These are phyloP conservation scores for Torymus tubicola DNA, from an alignment of 2,888 invertebrate genomes.

Conservation along the genomic window DNA sequence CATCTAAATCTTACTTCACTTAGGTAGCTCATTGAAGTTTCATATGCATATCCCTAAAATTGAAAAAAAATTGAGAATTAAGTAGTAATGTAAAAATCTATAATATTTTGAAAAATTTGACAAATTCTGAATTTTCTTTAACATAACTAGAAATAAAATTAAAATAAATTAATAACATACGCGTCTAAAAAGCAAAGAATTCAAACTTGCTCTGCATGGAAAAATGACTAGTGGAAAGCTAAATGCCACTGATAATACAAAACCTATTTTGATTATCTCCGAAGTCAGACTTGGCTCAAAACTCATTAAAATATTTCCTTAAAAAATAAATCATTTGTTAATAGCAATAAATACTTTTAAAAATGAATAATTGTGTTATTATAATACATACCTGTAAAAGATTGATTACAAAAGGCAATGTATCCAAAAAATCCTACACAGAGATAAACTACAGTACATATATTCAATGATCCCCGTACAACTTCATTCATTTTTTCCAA, in stretches of 20 bases:
- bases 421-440: conserved; percentile 96
- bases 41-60: conserved; percentile 82
- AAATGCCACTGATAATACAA: conserved; percentile 95
- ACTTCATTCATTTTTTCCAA: conserved; percentile 93
- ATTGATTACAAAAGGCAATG: conserved; percentile 88
- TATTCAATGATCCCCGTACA: conserved; percentile 91
- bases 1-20: conserved; percentile 89
- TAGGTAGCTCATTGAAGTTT: conserved; percentile 84
- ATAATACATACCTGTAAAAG: conserved; percentile 81
- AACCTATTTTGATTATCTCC: conserved; percentile 95
- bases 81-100: too few species aligned
- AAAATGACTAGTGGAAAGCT: conserved; percentile 98
- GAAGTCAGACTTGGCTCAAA: conserved; percentile 89
- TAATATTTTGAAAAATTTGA: too few species aligned
- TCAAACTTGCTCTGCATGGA: conserved; percentile 95
- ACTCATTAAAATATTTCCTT: conserved; percentile 94
- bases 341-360: conserved; percentile 31
- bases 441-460: conserved; percentile 93
- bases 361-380: conserved; percentile 9
- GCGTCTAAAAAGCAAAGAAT: conserved; percentile 87
- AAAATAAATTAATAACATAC: conserved; percentile 54
- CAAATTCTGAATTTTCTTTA: too few species aligned
- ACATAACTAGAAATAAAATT: too few species aligned
- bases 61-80: too few species aligned
- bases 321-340: conserved; percentile 55